phyloP scores from a whole-genome alignment of 2,113 vertebrate genomes.

The Phodopus roborovskii region DNA sequence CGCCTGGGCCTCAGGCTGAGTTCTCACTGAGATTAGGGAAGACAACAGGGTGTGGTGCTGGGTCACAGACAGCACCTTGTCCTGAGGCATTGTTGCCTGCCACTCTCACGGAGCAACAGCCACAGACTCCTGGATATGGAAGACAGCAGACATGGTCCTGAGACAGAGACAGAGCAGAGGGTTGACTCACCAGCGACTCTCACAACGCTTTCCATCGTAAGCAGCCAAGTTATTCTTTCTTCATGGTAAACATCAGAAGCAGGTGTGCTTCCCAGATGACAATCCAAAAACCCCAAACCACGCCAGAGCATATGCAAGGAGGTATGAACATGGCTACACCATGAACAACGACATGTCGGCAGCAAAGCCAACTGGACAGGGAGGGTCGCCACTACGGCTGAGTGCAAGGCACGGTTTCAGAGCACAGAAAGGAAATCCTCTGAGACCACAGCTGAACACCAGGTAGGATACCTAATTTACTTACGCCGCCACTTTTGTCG shows the following conservation, averaged over 20 bases:
- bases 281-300: not conserved
- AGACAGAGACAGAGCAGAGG: not conserved
- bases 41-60: no score
- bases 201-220: not conserved
- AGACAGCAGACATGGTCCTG: not conserved
- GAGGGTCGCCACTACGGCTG: not conserved
- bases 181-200: not conserved
- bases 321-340: not conserved
- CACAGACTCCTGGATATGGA: not conserved
- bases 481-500: not conserved
- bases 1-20: not conserved
- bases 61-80: not conserved
- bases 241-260: not conserved
- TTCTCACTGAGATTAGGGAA: not conserved
- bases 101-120: not conserved
- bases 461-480: not conserved
- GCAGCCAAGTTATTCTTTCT: conserved; percentile 2
- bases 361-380: not conserved
- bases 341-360: not conserved
- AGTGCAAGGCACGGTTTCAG: not conserved
- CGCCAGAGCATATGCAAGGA: not conserved
- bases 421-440: not conserved
- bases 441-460: not conserved
- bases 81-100: not conserved
- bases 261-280: not conserved